phyloP scores from a whole-genome alignment of 2,888 invertebrate genomes.

The Cephus pygmeus region DNA sequence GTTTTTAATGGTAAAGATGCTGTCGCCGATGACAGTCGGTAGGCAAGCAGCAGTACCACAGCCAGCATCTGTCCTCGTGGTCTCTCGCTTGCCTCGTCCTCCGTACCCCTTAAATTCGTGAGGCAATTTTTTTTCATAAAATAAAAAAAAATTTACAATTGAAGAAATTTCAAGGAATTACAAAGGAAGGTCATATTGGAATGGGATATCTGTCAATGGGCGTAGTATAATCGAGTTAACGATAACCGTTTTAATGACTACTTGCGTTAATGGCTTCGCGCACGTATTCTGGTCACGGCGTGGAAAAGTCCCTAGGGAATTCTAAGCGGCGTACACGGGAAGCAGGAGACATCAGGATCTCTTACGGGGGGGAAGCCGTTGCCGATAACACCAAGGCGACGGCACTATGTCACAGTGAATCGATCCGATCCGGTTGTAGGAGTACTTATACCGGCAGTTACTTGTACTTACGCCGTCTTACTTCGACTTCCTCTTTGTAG shows the following conservation, averaged over 20 bases:
- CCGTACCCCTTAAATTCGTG: slow-evolving; percentile 10
- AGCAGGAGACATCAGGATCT: slow-evolving; percentile 1
- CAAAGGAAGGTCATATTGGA: not conserved
- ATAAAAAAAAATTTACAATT: not conserved
- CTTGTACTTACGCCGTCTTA: not conserved
- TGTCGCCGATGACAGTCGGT: not conserved
- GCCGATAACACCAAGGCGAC: slow-evolving; percentile 16
- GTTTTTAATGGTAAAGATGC: not conserved
- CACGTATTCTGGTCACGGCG: not conserved
- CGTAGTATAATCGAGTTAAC: slow-evolving; percentile 50
- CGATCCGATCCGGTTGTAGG: slow-evolving; percentile 54
- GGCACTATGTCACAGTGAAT: slow-evolving; percentile 47
- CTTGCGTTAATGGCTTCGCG: slow-evolving; percentile 27
- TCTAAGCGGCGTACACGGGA: slow-evolving; percentile 19
- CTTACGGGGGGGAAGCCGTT: not conserved
- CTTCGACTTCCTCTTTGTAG: not conserved
- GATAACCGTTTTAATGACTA: slow-evolving; percentile 49
- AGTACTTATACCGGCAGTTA: slow-evolving; percentile 10
- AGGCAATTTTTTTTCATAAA: not conserved
- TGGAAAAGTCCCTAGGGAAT: slow-evolving; percentile 15
- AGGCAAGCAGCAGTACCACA: not conserved
- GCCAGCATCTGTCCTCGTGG: not conserved
- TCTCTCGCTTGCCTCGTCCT: not conserved
- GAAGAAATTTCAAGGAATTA: not conserved
- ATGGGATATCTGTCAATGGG: slow-evolving; percentile 18